These are phyloP conservation scores for Plectus sambesii DNA, from an alignment of 1,140 invertebrate genomes.

Conservation along the genomic window DNA sequence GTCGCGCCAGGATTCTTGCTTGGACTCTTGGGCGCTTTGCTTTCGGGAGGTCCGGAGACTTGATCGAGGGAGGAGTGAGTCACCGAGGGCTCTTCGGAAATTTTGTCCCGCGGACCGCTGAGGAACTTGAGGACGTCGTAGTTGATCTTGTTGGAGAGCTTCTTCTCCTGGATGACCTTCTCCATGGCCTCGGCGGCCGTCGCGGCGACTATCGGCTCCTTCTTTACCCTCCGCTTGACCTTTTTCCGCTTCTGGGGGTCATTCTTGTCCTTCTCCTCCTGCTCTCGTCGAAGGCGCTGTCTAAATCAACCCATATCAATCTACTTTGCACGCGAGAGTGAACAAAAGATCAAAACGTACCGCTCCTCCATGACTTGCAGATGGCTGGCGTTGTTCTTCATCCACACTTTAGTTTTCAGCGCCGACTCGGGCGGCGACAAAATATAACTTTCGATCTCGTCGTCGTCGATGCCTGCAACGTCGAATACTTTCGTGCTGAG, in stretches of 20 bases:
- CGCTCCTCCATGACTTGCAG: slow-evolving; percentile 31
- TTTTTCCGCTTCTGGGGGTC: slow-evolving; percentile 20
- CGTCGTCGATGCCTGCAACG: slow-evolving; percentile 36
- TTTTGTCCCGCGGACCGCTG: too few relatives aligned
- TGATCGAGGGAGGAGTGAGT: too few relatives aligned
- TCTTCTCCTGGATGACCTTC: slow-evolving; percentile 55
- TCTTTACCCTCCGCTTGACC: slow-evolving; percentile 23
- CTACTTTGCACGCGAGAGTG: too few relatives aligned
- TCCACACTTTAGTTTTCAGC: slow-evolving; percentile 37
- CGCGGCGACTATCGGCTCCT: slow-evolving; percentile 22
- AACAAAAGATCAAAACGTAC: slow-evolving; percentile 18
- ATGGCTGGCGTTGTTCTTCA: slow-evolving; percentile 34
- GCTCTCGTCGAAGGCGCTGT: slow-evolving; percentile 20
- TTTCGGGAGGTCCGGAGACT: too few relatives aligned
- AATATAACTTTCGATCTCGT: slow-evolving; percentile 43
- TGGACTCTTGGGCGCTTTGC: too few relatives aligned
- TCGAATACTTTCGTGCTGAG: too few relatives aligned
- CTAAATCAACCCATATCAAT: too few relatives aligned
- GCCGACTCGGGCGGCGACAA: slow-evolving; percentile 30
- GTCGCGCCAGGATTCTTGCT: too few relatives aligned
- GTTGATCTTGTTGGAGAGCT: slow-evolving; percentile 89
- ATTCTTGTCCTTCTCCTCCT: slow-evolving; percentile 30
- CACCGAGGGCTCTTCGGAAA: too few relatives aligned
- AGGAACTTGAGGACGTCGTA: slow-evolving; percentile 85
- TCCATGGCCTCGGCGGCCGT: slow-evolving; percentile 38